Conservation (phyloP, 2,113 vertebrate species). For the Apus apus region DNA sequence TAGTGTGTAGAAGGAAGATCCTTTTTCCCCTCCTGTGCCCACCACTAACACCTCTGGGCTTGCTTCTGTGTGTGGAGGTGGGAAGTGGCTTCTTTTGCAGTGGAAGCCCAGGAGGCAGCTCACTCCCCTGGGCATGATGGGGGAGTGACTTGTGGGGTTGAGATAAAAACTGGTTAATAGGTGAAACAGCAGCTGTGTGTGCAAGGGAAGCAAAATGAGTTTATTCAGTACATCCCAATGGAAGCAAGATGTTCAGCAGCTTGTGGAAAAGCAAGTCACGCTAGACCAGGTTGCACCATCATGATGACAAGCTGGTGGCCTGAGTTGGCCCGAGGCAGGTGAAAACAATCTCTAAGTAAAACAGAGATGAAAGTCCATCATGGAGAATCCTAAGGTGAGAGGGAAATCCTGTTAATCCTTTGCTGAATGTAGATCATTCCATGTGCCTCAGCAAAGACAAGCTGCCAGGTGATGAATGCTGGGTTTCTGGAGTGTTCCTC, state of each 20-base stretch:
- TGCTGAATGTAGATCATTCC: background rate
- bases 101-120: background rate
- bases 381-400: background rate
- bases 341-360: background rate
- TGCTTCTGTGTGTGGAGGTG: background rate
- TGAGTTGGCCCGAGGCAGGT: background rate
- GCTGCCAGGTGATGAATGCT: background rate
- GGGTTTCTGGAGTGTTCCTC: background rate
- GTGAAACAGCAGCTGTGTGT: background rate
- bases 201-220: background rate
- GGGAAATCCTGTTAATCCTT: background rate
- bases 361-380: background rate
- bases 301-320: background rate
- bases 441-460: rapidly evolving
- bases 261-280: background rate
- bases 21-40: background rate
- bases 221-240: too few species aligned
- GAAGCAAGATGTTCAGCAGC: background rate
- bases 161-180: background rate
- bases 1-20: background rate
- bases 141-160: background rate
- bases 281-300: too few species aligned
- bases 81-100: background rate
- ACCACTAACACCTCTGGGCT: rapidly evolving
- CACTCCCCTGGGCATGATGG: rapidly evolving